Evolutionary conservation across 2,888 invertebrate genomes (phyloP).

Genomic region (Oithona nana): DNA sequence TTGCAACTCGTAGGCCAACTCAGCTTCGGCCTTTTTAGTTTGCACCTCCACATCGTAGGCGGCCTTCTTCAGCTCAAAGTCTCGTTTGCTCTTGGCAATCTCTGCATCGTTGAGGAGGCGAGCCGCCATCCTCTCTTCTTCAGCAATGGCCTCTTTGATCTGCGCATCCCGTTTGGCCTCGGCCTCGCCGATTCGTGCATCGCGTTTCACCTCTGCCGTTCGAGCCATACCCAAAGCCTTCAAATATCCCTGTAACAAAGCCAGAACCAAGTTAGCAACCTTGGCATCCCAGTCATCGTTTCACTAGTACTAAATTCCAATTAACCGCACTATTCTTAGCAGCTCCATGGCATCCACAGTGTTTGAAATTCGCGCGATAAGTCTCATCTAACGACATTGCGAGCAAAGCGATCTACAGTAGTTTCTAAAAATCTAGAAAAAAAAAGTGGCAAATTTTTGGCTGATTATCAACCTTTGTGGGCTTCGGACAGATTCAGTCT

Average conservation of each 20-base stretch:
- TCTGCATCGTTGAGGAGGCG: conserved; percentile 87
- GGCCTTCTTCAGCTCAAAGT: conserved; percentile 91
- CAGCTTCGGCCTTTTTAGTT: conserved; percentile 75
- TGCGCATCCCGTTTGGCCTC: conserved; percentile 79
- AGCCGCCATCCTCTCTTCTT: conserved; percentile 86
- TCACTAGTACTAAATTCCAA: too few relatives aligned
- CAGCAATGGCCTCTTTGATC: conserved; percentile 85
- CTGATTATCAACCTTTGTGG: too few relatives aligned
- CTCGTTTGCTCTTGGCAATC: conserved; percentile 86
- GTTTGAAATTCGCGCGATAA: too few relatives aligned
- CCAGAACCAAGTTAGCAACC: conserved; percentile 18
- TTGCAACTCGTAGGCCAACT: conserved; percentile 78
- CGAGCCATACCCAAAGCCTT: conserved; percentile 85
- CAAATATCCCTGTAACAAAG: conserved; percentile 48
- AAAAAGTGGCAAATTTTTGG: too few relatives aligned
- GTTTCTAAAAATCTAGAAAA: too few relatives aligned
- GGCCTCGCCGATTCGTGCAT: conserved; percentile 90
- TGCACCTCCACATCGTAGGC: conserved; percentile 92
- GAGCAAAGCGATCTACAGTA: too few relatives aligned
- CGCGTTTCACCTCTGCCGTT: conserved; percentile 82
- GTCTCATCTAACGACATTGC: too few relatives aligned
- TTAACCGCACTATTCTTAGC: too few relatives aligned
- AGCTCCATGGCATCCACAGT: too few relatives aligned
- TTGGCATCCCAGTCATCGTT: conserved; percentile 2
- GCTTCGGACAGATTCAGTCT: too few relatives aligned